Conservation (phyloP, 2,888 invertebrate genomes). For the Hydroisotoma schaefferi region DNA sequence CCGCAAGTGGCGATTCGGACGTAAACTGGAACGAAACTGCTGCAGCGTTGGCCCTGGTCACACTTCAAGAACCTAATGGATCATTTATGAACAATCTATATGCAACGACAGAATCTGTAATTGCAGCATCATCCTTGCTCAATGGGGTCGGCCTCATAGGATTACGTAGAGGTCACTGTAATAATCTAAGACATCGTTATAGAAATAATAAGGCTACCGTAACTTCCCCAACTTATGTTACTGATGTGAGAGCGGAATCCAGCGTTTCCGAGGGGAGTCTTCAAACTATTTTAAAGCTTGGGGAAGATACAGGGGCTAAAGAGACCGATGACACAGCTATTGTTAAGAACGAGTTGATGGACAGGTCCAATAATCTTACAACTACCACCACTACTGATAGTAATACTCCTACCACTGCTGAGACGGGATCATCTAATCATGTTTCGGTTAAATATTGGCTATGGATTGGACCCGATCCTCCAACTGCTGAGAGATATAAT, state of each 20-base stretch:
- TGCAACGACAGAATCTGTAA: slow-evolving; percentile 45
- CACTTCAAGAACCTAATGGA: slow-evolving; percentile 70
- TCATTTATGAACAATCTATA: slow-evolving; percentile 62
- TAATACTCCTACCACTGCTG: background rate
- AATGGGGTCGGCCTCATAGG: slow-evolving; percentile 44
- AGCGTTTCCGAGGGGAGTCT: background rate
- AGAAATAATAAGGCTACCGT: slow-evolving; percentile 26
- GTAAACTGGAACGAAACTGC: slow-evolving; percentile 69
- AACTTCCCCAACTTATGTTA: background rate
- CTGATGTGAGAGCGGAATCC: background rate
- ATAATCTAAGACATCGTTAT: slow-evolving; percentile 56
- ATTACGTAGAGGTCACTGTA: slow-evolving; percentile 36
- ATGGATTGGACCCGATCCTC: slow-evolving; percentile 78
- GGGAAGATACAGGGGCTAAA: background rate
- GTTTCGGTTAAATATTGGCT: slow-evolving; percentile 74
- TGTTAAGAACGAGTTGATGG: background rate
- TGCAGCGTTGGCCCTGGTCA: slow-evolving; percentile 70
- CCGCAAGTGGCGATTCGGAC: slow-evolving; percentile 61
- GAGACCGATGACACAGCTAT: background rate
- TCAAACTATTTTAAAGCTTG: background rate
- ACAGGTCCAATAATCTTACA: background rate
- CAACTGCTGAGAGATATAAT: slow-evolving; percentile 71
- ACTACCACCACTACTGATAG: background rate
- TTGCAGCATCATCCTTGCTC: slow-evolving; percentile 46
- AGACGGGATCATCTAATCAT: slow-evolving; percentile 24